Base-by-base conservation (phyloP, 2,888 invertebrate species). In the Acronicta aceris region DNA sequence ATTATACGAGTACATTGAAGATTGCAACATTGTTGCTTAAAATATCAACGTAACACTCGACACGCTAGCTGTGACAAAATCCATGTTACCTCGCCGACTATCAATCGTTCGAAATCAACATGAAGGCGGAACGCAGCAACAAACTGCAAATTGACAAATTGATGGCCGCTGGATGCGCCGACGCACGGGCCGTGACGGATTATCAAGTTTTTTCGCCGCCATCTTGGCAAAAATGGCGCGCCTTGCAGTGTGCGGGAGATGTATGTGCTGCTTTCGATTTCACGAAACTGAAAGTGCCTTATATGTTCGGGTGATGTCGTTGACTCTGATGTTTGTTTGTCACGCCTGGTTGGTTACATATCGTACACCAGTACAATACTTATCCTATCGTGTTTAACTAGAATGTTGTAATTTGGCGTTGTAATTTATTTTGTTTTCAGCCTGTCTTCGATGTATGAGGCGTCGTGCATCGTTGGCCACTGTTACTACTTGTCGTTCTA, bases 261-360 rank as follows among this genome's bases (percentile, higher is more conserved):
- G 86, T 90, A 84, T 89, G 85, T 82, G 86, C 84, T 69, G 89
- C 92, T 94, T 93, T 94, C 94, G 86, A 89, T 94, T 93, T 93
- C 90, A 87, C 85, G 93, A 94, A 94, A 94, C 90, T 87, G 93
- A 94, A 92, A 94, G 94, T 91, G 87, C 78, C 82, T 83, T 85
- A 83, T 90, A 91, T 91, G 94, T 94, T 93, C 90, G 92, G 93
- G 88, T 86, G 84, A 85, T 93, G 93, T 93, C 92, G 90, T 92
- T 93, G 93, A 93, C 93, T 93, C 88, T 82, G 75, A 83, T 92
- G 93, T 93, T 93, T 94, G 92, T 93, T 94, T 93, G 93, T 87
- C 88, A 92, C 88, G 93, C 83, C 86, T 89, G 89, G 93, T 86
- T 89, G 92, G 83, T 78, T 78, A 73, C 79, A 76, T 83, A 85